Evolutionary conservation across 2,113 vertebrate genomes (phyloP).

Genomic region (Dipodomys merriami): DNA sequence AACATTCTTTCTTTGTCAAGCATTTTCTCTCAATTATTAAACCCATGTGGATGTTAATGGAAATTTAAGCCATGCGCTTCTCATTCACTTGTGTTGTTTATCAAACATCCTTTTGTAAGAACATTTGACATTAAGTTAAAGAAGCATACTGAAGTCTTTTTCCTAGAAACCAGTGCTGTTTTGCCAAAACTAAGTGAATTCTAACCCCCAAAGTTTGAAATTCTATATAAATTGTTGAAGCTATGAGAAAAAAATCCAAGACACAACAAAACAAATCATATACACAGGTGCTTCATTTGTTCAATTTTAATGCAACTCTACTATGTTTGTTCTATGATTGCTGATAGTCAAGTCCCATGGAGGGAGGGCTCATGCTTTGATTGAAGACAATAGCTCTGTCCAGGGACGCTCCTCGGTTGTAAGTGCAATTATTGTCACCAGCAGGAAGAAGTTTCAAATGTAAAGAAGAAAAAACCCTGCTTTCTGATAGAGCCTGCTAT

Average conservation of each 20-base stretch:
- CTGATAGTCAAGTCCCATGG: background rate
- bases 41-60: slow-evolving; percentile 69
- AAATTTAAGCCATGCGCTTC: slow-evolving; percentile 73
- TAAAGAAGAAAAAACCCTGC: background rate
- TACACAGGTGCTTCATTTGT: background rate
- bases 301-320: background rate
- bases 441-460: background rate
- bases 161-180: slow-evolving; percentile 71
- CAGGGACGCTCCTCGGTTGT: background rate
- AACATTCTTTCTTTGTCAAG: slow-evolving; percentile 55
- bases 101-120: slow-evolving; percentile 70
- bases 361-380: slow-evolving; percentile 9
- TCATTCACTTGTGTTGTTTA: slow-evolving; percentile 69
- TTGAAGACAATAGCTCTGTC: background rate
- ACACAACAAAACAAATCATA: background rate
- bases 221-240: slow-evolving; percentile 50
- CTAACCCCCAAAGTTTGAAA: slow-evolving; percentile 60
- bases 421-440: background rate
- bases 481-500: background rate
- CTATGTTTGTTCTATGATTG: background rate
- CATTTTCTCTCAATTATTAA: slow-evolving; percentile 75
- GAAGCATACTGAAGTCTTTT: slow-evolving; percentile 56
- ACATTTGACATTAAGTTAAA: slow-evolving; percentile 57
- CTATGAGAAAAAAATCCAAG: background rate
- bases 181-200: slow-evolving; percentile 70